These are phyloP conservation scores for Eira barbara DNA, from an alignment of 2,113 vertebrate species.

Conservation along the genomic window DNA sequence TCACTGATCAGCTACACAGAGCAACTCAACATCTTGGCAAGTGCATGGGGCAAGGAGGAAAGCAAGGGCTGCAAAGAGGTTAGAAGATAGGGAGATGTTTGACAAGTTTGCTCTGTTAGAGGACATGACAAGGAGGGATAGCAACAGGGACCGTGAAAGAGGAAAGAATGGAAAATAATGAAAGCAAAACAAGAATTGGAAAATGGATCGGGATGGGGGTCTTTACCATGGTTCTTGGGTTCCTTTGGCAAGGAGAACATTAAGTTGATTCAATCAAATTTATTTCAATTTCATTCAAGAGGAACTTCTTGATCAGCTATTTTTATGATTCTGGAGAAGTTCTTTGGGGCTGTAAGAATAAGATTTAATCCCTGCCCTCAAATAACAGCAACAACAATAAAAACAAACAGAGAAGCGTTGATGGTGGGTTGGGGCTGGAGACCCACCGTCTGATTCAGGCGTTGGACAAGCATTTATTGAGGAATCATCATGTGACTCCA, in stretches of 20 bases:
- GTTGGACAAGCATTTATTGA: not conserved
- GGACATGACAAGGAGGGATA: not conserved
- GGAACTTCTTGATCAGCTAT: not conserved
- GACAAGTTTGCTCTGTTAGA: not conserved
- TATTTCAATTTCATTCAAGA: conserved; percentile 11
- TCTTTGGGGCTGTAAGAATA: not conserved
- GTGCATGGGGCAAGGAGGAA: not conserved
- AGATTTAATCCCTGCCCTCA: not conserved
- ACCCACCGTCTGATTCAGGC: not conserved
- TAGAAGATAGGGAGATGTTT: not conserved
- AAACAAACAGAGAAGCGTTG: not conserved
- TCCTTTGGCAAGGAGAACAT: not conserved
- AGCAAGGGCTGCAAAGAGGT: not conserved
- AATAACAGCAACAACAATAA: not conserved
- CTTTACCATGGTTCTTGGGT: not conserved
- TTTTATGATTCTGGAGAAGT: not conserved
- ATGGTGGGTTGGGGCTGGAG: not conserved
- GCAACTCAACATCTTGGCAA: not conserved
- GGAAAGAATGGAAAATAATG: not conserved
- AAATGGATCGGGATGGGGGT: not conserved
- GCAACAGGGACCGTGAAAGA: not conserved
- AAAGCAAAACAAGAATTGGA: not conserved
- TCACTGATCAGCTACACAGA: conserved; percentile 37
- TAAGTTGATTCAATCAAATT: not conserved
- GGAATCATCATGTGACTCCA: not conserved